Percentiles rank a stretch among this genome's conserved stretches.
Conservation (phyloP, 2,888 invertebrate species). For the Platycnemis pennipes region DNA sequence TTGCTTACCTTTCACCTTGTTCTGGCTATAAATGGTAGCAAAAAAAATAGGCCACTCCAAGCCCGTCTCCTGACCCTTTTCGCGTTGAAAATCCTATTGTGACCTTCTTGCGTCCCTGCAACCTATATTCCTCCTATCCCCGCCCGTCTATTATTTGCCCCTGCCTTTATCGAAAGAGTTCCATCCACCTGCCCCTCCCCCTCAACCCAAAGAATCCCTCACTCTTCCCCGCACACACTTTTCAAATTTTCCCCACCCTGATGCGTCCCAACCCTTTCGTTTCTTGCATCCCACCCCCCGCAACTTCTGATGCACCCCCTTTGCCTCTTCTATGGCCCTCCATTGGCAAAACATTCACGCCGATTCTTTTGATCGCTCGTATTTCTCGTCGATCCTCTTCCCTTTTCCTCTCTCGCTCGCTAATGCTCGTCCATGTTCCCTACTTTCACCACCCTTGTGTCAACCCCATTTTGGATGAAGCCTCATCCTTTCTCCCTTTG, state of each 20-base stretch:
- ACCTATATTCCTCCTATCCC: neutral
- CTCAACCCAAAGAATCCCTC: neutral
- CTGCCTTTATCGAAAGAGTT: neutral
- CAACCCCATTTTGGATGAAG: neutral
- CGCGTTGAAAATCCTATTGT: neutral
- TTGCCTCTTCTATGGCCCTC: neutral
- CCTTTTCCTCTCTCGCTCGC: neutral
- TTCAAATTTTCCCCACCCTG: neutral
- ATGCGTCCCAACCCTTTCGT: neutral
- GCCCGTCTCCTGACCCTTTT: neutral
- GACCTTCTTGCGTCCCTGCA: neutral
- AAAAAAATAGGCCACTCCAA: neutral
- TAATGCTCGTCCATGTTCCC: neutral
- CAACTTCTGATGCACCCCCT: neutral
- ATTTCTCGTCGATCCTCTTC: neutral
- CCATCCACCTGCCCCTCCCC: slow-evolving; percentile 53
- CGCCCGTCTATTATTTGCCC: slow-evolving; percentile 29
- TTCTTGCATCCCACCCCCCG: neutral
- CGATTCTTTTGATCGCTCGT: neutral
- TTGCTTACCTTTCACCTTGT: neutral
- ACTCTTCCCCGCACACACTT: neutral
- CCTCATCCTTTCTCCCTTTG: neutral
- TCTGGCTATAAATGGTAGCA: neutral
- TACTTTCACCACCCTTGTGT: neutral
- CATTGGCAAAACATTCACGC: neutral